Conservation (phyloP, 2,113 vertebrate species). For the Pogonocichla stellata region DNA sequence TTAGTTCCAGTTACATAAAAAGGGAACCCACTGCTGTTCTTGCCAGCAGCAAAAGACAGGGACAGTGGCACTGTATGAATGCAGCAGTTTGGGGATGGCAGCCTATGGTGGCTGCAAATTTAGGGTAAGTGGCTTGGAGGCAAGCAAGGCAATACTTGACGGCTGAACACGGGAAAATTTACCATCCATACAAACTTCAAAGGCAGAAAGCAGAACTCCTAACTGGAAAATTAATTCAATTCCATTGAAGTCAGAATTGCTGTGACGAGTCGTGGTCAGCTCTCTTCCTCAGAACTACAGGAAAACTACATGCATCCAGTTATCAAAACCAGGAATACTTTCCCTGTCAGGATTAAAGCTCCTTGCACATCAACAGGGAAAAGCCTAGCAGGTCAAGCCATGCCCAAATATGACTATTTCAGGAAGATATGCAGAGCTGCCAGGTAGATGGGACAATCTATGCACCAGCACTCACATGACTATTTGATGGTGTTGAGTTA, state of each 20-base stretch:
- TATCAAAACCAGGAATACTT: neutral
- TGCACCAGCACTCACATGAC: rapidly evolving
- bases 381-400: neutral
- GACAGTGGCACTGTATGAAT: rapidly evolving
- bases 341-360: neutral
- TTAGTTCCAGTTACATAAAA: neutral
- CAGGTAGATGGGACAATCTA: neutral
- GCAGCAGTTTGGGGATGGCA: rapidly evolving
- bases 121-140: neutral
- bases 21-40: neutral
- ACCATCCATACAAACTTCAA: neutral
- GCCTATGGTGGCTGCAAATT: neutral
- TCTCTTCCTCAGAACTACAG: neutral
- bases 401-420: rapidly evolving
- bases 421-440: neutral
- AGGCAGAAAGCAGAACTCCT: neutral
- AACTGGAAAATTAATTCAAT: neutral
- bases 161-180: neutral
- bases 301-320: rapidly evolving
- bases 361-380: neutral
- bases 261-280: rapidly evolving
- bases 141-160: neutral
- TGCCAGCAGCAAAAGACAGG: neutral
- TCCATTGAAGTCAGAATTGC: neutral
- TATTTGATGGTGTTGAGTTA: neutral